These are phyloP conservation scores for Gymnothorax reevesii DNA, from an alignment of 2,797 vertebrate species.

Conservation along the genomic window DNA sequence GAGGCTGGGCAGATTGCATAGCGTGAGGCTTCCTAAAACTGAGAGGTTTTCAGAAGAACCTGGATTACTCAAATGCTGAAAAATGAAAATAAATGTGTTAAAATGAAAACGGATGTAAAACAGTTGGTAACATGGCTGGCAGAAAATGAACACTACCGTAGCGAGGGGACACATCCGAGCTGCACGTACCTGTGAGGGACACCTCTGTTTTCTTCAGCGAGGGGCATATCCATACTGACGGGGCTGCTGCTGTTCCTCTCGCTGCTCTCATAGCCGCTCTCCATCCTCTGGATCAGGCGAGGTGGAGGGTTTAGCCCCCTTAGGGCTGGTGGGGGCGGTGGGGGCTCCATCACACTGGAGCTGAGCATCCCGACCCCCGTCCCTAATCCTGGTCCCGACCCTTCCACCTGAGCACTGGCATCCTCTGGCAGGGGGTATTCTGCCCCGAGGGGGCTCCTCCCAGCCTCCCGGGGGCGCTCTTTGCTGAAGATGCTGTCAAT, in stretches of 20 bases:
- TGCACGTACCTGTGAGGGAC: constrained; percentile 68
- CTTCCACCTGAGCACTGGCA: background rate
- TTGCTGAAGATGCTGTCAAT: constrained; percentile 93
- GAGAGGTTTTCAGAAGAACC: too few relatives aligned
- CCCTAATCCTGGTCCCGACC: background rate
- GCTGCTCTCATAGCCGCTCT: constrained; percentile 96
- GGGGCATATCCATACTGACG: constrained; percentile 83
- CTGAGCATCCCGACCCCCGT: background rate
- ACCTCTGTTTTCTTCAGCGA: constrained; percentile 69
- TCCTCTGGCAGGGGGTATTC: constrained; percentile 47
- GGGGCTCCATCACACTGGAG: constrained; percentile 28
- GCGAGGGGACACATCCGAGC: background rate
- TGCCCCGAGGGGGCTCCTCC: constrained; percentile 80
- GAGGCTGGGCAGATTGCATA: too few relatives aligned
- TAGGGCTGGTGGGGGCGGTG: constrained; percentile 39
- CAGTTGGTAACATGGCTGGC: background rate
- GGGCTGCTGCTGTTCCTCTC: constrained; percentile 96
- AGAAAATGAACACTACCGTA: background rate
- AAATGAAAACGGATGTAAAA: too few relatives aligned
- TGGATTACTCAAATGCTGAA: too few relatives aligned
- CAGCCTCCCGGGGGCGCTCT: constrained; percentile 82
- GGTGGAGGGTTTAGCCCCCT: constrained; percentile 42
- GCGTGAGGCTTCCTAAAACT: too few relatives aligned
- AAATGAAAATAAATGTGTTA: too few relatives aligned
- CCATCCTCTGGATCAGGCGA: constrained; percentile 91